These are phyloP conservation scores for Bellardia pandia DNA, from an alignment of 2,888 invertebrate genomes.

Conservation along the genomic window DNA sequence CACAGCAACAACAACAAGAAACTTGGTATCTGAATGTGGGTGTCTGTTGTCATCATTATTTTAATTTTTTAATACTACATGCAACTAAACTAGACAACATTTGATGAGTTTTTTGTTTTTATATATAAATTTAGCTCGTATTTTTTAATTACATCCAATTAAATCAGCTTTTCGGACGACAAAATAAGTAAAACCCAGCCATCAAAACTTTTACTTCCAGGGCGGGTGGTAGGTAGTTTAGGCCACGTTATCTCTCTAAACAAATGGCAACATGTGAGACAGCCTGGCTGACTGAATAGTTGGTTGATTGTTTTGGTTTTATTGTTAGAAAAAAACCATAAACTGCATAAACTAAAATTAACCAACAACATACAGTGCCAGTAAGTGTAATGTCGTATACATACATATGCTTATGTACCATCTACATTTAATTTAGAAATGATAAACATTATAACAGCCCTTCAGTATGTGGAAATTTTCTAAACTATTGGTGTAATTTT, in stretches of 20 bases:
- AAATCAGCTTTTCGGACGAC: slow-evolving; percentile 76
- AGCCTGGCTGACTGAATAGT: neutral
- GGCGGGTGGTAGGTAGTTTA: neutral
- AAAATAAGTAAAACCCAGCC: slow-evolving; percentile 11
- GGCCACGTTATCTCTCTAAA: neutral
- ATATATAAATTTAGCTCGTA: neutral
- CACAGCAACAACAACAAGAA: neutral
- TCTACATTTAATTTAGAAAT: too few relatives aligned
- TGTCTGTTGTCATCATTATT: slow-evolving; percentile 44
- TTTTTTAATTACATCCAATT: slow-evolving; percentile 80
- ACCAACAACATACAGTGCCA: neutral
- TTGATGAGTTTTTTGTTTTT: slow-evolving; percentile 7
- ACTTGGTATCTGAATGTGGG: neutral
- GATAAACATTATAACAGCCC: too few relatives aligned
- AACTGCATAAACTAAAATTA: neutral
- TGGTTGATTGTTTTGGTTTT: slow-evolving; percentile 9
- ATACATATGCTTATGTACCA: neutral
- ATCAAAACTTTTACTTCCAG: neutral
- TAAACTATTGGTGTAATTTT: too few relatives aligned
- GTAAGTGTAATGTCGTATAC: neutral
- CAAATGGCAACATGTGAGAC: neutral
- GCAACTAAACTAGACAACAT: slow-evolving; percentile 16
- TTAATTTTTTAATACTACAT: neutral
- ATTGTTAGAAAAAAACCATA: neutral
- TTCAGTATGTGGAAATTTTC: too few relatives aligned